A percentile compares a stretch with the other conserved stretches of the same genome.
Evolutionary conservation across 2,113 vertebrate species (phyloP).

Genomic region (Oceanodroma tethys): DNA sequence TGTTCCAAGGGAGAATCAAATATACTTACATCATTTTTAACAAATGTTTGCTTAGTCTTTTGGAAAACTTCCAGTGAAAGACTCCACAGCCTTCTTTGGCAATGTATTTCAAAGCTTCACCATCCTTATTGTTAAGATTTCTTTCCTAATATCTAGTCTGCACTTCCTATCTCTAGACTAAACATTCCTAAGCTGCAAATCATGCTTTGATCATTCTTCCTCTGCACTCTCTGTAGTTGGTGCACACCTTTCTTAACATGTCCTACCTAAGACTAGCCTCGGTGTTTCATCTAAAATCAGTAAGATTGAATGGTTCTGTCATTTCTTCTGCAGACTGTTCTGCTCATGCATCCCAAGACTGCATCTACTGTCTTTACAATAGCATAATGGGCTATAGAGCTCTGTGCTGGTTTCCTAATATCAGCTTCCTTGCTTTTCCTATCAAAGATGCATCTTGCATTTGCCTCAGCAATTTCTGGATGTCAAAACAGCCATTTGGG

Average conservation of each 20-base stretch:
- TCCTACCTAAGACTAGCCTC: background rate
- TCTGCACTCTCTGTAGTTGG: background rate
- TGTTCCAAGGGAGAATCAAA: constrained; percentile 18
- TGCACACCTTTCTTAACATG: background rate
- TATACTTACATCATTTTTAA: constrained; percentile 25
- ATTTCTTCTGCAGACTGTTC: background rate
- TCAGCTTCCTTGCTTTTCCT: background rate
- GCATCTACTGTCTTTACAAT: background rate
- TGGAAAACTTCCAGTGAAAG: constrained; percentile 26
- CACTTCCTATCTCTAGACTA: background rate
- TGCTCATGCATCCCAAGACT: background rate
- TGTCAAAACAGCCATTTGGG: background rate
- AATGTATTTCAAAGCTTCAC: background rate
- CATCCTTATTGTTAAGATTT: background rate
- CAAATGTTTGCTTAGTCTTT: constrained; percentile 30
- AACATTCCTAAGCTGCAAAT: background rate
- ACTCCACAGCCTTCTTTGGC: constrained; percentile 40
- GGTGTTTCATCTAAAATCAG: background rate
- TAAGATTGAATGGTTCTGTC: background rate
- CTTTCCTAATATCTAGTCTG: constrained; percentile 15
- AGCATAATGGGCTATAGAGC: background rate
- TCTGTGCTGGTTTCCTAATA: background rate
- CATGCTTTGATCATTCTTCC: background rate
- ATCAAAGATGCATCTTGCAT: background rate
- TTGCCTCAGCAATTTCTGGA: background rate